Percentiles rank a stretch among this genome's conserved stretches.
Evolutionary conservation across 2,888 invertebrate genomes (phyloP).

Genomic region (Habroteleia sp.): DNA sequence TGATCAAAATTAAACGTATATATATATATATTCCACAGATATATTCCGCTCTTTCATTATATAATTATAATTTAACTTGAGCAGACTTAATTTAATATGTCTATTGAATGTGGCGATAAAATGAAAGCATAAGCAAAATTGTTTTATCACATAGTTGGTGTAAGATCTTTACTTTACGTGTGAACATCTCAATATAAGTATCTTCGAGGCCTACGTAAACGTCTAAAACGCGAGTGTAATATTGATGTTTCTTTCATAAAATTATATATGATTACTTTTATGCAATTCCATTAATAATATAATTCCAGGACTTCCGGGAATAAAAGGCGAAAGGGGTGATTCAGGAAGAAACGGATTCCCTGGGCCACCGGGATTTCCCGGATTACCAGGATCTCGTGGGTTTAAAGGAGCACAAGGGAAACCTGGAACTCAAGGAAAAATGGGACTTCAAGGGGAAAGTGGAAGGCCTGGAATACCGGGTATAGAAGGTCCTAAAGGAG

Average conservation of each 20-base stretch:
- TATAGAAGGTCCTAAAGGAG: conserved; percentile 81
- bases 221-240: conserved; percentile 10
- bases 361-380: conserved; percentile 84
- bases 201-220: conserved; percentile 26
- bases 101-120: not conserved
- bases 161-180: conserved; percentile 42
- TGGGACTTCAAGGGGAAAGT: conserved; percentile 82
- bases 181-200: conserved; percentile 29
- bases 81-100: not conserved
- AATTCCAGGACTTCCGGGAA: conserved; percentile 78
- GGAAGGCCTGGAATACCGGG: conserved; percentile 85
- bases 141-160: conserved; percentile 10
- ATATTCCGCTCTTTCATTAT: too few species aligned
- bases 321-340: conserved; percentile 83
- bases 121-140: conserved; percentile 9
- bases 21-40: too few species aligned
- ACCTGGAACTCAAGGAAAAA: conserved; percentile 82
- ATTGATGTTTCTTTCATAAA: too few species aligned
- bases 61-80: too few species aligned
- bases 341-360: conserved; percentile 82
- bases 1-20: too few species aligned
- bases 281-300: too few species aligned
- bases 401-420: conserved; percentile 86
- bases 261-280: too few species aligned
- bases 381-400: conserved; percentile 85